Evolutionary conservation across 2,888 invertebrate genomes (phyloP), one percentile per base, ranked within the genome.

Genomic region (Eupithecia subfuscata): DNA sequence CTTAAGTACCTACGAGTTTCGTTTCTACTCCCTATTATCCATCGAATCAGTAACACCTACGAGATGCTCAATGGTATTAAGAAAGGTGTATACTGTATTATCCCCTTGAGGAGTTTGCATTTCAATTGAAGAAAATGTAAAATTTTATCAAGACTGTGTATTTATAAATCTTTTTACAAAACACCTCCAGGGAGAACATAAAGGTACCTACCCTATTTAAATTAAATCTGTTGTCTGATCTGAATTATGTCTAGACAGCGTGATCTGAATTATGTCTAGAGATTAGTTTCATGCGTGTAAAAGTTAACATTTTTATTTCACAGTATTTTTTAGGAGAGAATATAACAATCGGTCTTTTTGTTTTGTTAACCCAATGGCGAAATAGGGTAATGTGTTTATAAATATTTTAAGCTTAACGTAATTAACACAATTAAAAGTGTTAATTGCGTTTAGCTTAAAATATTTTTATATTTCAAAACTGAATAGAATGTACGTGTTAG

Each of bases 21-120:
- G 45, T 14, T 67, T 70, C 75, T 73, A 70, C 48, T 11, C 16
- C 30, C 9, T 34, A 0, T 18, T 34, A 64, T 34, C 18, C 18
- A 64, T 34, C 12, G 34, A 64, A 34, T 60, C 60, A 25, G 64
- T 52, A 64, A 72, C 70, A 78, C 77, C 77, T 79, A 77, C 78
- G 25, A 48, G 37, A 37, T 60, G 22, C 60, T 71, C 71, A 60
- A 71, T 68, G 34, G 69, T 56, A 67, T 45, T 63, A 71, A 25
- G 18, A 67, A 43, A 69, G 48, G 16, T 70, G 34, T 14, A 8
- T 72, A 40, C 37, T 37, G 37, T 69, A 69, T 73, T 16, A 65
- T 63, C 22, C 71, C 48, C 71, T 69, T 69, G 69, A 52, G 74
- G 30, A 43, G 43, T 70, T 70, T 60, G 67, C 70, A 63, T 67